Evolutionary conservation across 2,888 invertebrate genomes (phyloP).

Genomic region (Hypercompe scribonia): DNA sequence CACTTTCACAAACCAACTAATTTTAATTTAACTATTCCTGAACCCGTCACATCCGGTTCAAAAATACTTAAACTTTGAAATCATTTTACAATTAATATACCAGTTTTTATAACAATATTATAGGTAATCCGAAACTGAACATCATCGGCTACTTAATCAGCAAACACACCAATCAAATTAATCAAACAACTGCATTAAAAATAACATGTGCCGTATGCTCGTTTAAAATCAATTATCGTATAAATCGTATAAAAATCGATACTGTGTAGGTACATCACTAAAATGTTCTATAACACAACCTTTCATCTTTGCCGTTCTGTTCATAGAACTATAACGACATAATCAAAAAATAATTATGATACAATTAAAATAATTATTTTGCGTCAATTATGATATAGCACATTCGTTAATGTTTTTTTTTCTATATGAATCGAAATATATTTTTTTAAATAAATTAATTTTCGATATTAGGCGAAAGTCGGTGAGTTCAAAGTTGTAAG

Average conservation of each 20-base stretch:
- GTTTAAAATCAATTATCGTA: slow-evolving; percentile 44
- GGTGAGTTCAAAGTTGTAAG: slow-evolving; percentile 60
- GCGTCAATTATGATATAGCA: slow-evolving; percentile 64
- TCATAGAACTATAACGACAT: slow-evolving; percentile 60
- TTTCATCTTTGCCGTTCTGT: slow-evolving; percentile 42
- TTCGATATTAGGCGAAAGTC: slow-evolving; percentile 72
- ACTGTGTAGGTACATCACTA: slow-evolving; percentile 25
- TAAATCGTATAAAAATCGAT: slow-evolving; percentile 17
- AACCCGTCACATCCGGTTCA: slow-evolving; percentile 30
- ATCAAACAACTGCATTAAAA: slow-evolving; percentile 39
- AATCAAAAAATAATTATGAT: slow-evolving; percentile 66
- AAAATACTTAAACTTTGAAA: slow-evolving; percentile 15
- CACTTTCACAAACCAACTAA: slow-evolving; percentile 13
- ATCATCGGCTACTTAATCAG: slow-evolving; percentile 17
- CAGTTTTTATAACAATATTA: slow-evolving; percentile 24
- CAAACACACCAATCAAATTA: slow-evolving; percentile 23
- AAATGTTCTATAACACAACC: slow-evolving; percentile 23
- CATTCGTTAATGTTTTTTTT: slow-evolving; percentile 68
- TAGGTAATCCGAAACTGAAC: slow-evolving; percentile 9
- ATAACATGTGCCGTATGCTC: slow-evolving; percentile 44
- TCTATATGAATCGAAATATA: slow-evolving; percentile 60
- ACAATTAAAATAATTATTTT: slow-evolving; percentile 60
- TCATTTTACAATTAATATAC: slow-evolving; percentile 22
- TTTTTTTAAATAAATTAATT: slow-evolving; percentile 55
- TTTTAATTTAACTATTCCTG: slow-evolving; percentile 20